Percentiles rank a stretch among this genome's conserved stretches.
phyloP scores from a whole-genome alignment of 92 coral and sea anemone genomes.

The Plumapathes pennacea region DNA sequence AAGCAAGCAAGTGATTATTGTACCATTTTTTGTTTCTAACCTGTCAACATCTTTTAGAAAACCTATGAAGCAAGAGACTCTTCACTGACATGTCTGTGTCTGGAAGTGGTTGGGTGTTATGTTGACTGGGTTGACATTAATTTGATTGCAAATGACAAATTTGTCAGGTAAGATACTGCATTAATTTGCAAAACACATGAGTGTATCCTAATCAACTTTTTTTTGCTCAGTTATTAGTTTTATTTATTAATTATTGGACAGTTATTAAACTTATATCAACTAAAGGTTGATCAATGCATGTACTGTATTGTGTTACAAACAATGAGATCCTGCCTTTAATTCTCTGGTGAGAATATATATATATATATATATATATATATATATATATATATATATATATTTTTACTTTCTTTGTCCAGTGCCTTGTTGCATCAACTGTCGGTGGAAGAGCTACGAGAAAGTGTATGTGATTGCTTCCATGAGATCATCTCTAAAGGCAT shows the following conservation, averaged over 20 bases:
- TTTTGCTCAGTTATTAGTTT: too few species aligned
- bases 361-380: too few species aligned
- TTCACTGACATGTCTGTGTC: conserved; percentile 76
- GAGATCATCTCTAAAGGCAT: conserved; percentile 95
- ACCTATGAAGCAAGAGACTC: conserved; percentile 70
- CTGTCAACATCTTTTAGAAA: conserved; percentile 30
- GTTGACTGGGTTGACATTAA: conserved; percentile 94
- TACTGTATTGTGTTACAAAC: too few species aligned
- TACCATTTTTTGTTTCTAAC: too few species aligned
- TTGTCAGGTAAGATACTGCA: conserved; percentile 63
- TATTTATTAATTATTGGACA: too few species aligned
- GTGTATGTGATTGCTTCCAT: conserved; percentile 96
- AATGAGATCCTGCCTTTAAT: too few species aligned
- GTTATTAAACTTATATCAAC: too few species aligned
- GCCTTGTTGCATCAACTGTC: conserved; percentile 67
- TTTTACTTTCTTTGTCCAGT: conserved; percentile 25
- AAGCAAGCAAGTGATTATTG: too few species aligned
- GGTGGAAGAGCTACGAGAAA: conserved; percentile 84
- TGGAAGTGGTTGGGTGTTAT: conserved; percentile 88
- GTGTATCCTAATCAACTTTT: not conserved
- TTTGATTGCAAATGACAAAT: conserved; percentile 89
- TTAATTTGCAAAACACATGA: not conserved
- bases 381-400: too few species aligned
- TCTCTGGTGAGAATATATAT: too few species aligned
- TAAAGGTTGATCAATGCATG: too few species aligned